Evolutionary conservation across 2,888 invertebrate species (phyloP), one percentile per base, ranked within the genome.

Genomic region (Plebejus anna): DNA sequence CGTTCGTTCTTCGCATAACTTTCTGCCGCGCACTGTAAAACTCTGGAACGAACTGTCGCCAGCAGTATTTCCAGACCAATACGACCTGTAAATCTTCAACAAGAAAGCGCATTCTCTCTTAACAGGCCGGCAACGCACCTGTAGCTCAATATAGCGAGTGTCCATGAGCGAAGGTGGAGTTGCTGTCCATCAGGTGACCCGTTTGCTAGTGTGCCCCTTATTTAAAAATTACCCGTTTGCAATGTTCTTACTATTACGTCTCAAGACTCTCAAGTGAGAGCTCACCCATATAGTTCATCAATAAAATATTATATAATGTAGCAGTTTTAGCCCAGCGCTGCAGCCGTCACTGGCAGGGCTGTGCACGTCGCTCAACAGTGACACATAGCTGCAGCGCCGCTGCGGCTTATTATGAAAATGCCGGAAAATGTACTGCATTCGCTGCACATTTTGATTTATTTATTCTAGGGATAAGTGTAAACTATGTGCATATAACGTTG

Each of bases 391-490:
- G 32, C 32, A 66, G 3, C 11, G 13, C 13, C 66, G 5, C 32
- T 32, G 66, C 32, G 66, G 66, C 4, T 32, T 36, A 36, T 36
- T 66, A 66, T 32, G 66, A 66, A 61, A 61, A 66, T 66, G 36
- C 32, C 61, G 61, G 61, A 11, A 66, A 66, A 66, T 66, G 32
- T 22, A 61, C 36, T 32, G 66, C 66, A 5, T 32, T 32, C 5
- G 1, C 66, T 66, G 66, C 66, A 66, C 16, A 28, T 61, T 66
- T 66, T 66, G 66, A 66, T 66, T 66, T 66, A 32, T 66, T 13
- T 13, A 5, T 6, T 32, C 32, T 36, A 36, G 66, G 4, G 28
- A 47, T 42, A 42, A 22, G 22, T 59, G 22, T 22, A 59, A 28
- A 3, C 28, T 61, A 61, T 61, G 28, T 7, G 9, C 6, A 1